These are phyloP conservation scores for Pachyseris speciosa DNA, from an alignment of 64 coral and sea anemone species.

Conservation along the genomic window DNA sequence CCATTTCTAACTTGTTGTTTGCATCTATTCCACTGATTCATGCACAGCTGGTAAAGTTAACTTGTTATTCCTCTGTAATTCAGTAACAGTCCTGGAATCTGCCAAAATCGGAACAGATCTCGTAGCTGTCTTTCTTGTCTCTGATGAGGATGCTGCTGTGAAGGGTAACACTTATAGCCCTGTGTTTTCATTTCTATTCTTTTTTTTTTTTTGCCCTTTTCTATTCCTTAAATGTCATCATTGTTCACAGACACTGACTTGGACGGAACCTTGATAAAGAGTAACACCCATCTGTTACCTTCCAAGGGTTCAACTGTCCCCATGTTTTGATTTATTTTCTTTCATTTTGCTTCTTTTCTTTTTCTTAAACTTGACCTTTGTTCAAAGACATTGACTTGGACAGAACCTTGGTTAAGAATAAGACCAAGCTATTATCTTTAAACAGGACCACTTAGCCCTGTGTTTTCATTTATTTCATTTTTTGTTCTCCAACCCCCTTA, in stretches of 20 bases:
- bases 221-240: not conserved
- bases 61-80: constrained; percentile 47
- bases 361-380: not conserved
- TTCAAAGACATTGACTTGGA: not conserved
- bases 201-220: not conserved
- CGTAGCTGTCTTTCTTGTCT: constrained; percentile 47
- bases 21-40: not conserved
- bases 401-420: not conserved
- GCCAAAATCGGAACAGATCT: constrained; percentile 53
- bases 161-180: constrained; percentile 27
- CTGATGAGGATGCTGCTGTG: constrained; percentile 23
- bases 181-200: not conserved
- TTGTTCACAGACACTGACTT: not conserved
- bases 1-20: not conserved
- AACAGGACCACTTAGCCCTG: no score
- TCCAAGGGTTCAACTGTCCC: no score
- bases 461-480: no score
- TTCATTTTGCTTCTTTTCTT: no score
- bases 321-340: no score
- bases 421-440: no score
- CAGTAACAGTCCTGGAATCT: constrained; percentile 49
- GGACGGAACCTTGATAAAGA: not conserved
- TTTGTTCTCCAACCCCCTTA: no score
- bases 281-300: no score
- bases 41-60: constrained; percentile 23